Evolutionary conservation across 1,140 invertebrate species (phyloP).

Genomic region (Camponotus pennsylvanicus): DNA sequence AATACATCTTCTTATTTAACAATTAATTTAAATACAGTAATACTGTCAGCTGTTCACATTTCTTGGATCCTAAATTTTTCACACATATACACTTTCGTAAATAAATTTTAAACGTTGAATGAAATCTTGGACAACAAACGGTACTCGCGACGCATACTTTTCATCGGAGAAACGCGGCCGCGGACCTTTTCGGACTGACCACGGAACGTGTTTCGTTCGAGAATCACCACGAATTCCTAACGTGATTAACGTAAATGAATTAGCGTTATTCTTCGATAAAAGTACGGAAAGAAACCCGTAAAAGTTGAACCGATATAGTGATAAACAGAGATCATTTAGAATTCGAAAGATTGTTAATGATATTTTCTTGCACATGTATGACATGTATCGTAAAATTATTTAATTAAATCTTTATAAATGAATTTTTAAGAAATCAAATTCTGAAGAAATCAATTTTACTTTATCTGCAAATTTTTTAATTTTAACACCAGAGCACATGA

Average conservation of each 20-base stretch:
- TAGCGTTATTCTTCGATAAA: conserved; percentile 68
- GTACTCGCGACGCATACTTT: conserved; percentile 11
- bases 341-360: not conserved
- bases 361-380: not conserved
- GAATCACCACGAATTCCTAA: conserved; percentile 75
- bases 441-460: too few relatives aligned
- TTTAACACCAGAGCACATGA: too few relatives aligned
- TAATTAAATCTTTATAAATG: too few relatives aligned
- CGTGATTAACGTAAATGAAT: conserved; percentile 81
- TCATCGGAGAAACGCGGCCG: conserved; percentile 27
- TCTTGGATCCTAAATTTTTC: not conserved
- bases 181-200: not conserved
- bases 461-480: too few relatives aligned
- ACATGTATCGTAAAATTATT: not conserved
- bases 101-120: not conserved
- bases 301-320: not conserved
- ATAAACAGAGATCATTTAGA: not conserved
- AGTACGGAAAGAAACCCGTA: conserved; percentile 49
- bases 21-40: not conserved
- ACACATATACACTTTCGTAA: not conserved
- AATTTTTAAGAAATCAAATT: too few relatives aligned
- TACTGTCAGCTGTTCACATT: too few relatives aligned
- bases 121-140: not conserved
- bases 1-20: not conserved
- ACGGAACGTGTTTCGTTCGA: not conserved